A percentile compares a stretch with the other conserved stretches of the same genome.
Conservation (phyloP, 2,113 vertebrate species). For the Sebastes fasciatus region DNA sequence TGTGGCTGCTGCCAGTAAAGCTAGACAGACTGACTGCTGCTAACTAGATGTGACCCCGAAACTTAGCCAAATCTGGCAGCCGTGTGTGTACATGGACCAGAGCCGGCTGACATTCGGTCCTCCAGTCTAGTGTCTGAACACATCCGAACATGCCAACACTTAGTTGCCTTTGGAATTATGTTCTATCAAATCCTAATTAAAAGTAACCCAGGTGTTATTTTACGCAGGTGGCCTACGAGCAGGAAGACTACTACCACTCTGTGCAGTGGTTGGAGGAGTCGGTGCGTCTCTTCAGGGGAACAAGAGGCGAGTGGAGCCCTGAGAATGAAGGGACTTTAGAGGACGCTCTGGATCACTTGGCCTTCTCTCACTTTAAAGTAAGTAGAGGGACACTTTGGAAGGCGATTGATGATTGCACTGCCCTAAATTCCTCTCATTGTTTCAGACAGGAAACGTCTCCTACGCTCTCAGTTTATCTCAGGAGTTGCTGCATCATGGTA, state of each 20-base stretch:
- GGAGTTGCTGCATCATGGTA: slow-evolving; percentile 93
- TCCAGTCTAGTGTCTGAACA: background rate
- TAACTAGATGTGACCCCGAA: background rate
- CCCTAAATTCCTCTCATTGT: slow-evolving; percentile 30
- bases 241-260: slow-evolving; percentile 92
- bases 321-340: slow-evolving; percentile 91
- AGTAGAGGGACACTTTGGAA: background rate
- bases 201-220: slow-evolving; percentile 2
- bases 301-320: slow-evolving; percentile 85
- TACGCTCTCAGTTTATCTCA: slow-evolving; percentile 90
- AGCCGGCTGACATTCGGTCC: background rate
- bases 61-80: background rate
- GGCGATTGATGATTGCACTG: background rate
- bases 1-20: background rate
- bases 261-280: slow-evolving; percentile 93
- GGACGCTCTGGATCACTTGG: slow-evolving; percentile 93
- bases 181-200: background rate
- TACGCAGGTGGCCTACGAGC: slow-evolving; percentile 92
- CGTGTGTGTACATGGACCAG: too few species aligned
- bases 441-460: slow-evolving; percentile 93
- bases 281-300: slow-evolving; percentile 87
- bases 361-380: slow-evolving; percentile 93
- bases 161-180: background rate
- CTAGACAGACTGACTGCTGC: background rate
- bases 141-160: too few species aligned